Evolutionary conservation across 2,113 vertebrate genomes (phyloP).

Genomic region (Abramis brama): DNA sequence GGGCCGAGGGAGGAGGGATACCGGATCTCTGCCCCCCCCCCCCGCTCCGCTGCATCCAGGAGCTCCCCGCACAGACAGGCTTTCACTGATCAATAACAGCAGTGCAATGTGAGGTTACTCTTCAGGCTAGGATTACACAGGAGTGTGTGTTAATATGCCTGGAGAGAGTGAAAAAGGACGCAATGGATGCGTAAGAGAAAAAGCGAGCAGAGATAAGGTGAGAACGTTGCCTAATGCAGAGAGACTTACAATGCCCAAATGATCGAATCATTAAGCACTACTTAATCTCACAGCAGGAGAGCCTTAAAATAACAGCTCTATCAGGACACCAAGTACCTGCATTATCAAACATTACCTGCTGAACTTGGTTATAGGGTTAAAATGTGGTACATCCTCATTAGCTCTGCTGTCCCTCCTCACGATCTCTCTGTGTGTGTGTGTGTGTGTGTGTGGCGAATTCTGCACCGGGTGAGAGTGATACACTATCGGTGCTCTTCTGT

Average conservation of each 20-base stretch:
- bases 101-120: slow-evolving; percentile 4
- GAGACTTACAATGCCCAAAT: not conserved
- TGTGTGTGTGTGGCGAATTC: not conserved
- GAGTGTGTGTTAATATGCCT: not conserved
- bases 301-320: not conserved
- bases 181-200: not conserved
- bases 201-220: not conserved
- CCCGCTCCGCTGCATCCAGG: not conserved
- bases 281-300: not conserved
- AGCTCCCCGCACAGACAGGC: slow-evolving; percentile 28
- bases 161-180: slow-evolving; percentile 16
- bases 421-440: not conserved
- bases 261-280: not conserved
- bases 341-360: not conserved
- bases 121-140: slow-evolving; percentile 38
- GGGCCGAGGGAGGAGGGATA: slow-evolving; percentile 33
- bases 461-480: slow-evolving; percentile 8
- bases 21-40: slow-evolving; percentile 6
- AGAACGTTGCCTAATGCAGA: not conserved
- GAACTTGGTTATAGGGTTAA: not conserved
- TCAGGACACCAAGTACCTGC: not conserved
- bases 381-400: slow-evolving; percentile 2
- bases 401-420: not conserved
- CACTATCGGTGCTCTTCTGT: slow-evolving; percentile 8
- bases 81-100: slow-evolving; percentile 39